phyloP scores from a whole-genome alignment of 2,888 invertebrate species.

The Epinotia nisella region DNA sequence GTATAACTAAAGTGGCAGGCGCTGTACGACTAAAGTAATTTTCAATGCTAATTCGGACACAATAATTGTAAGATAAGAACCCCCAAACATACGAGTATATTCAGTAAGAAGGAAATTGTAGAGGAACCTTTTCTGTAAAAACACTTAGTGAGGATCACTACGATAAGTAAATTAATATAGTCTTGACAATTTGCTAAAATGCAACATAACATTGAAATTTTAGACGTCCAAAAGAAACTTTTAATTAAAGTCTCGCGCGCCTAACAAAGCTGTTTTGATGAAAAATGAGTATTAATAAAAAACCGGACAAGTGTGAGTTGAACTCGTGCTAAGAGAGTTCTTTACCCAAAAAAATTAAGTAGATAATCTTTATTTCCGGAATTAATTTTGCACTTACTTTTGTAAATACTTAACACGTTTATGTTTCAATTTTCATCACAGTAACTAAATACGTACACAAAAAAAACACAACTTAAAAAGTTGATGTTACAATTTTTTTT shows the following conservation, averaged over 20 bases:
- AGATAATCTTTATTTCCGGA: neutral
- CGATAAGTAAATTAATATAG: neutral
- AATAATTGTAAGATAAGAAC: too few species aligned
- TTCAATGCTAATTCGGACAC: too few species aligned
- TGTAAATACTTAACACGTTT: too few species aligned
- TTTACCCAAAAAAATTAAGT: neutral
- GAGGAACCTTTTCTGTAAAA: too few species aligned
- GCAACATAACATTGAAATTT: neutral
- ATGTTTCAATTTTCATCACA: too few species aligned
- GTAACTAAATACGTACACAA: too few species aligned
- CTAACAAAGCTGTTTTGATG: constrained; percentile 3
- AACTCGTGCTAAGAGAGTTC: neutral
- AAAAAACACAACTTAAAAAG: too few species aligned
- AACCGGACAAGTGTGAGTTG: neutral
- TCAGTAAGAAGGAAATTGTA: too few species aligned
- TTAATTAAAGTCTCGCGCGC: constrained; percentile 9
- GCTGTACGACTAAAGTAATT: neutral
- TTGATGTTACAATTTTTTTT: too few species aligned
- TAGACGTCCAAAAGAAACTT: neutral
- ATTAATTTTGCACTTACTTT: too few species aligned
- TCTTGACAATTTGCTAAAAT: neutral
- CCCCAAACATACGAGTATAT: too few species aligned
- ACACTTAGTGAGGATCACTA: neutral
- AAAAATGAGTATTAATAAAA: neutral
- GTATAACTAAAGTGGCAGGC: neutral